Evolutionary conservation across 2,113 vertebrate species (phyloP).

Genomic region (Spea multiplicata): DNA sequence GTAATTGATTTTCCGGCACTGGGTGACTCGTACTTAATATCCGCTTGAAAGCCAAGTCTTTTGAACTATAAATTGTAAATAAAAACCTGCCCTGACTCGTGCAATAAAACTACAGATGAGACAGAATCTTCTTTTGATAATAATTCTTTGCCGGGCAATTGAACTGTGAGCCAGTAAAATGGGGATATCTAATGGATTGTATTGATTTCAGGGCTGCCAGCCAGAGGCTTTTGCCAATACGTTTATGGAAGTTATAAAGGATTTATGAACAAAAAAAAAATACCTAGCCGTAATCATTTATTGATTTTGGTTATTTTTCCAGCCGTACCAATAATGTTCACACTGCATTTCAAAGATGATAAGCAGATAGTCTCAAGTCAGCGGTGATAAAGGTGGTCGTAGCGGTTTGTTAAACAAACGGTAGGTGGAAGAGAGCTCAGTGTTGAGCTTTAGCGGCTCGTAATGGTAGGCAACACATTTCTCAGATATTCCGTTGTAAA

Average conservation of each 20-base stretch:
- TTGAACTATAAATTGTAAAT: slow-evolving; percentile 1
- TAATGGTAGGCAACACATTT: neutral
- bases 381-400: neutral
- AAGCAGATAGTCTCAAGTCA: neutral
- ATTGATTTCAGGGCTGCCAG: slow-evolving; percentile 35
- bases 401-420: neutral
- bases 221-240: slow-evolving; percentile 37
- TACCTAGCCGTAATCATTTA: slow-evolving; percentile 42
- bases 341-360: slow-evolving; percentile 8
- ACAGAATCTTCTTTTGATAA: slow-evolving; percentile 32
- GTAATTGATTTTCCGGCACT: neutral
- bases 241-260: slow-evolving; percentile 43
- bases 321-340: slow-evolving; percentile 28
- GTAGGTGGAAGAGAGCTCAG: neutral
- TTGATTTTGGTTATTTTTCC: slow-evolving; percentile 33
- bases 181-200: slow-evolving; percentile 43
- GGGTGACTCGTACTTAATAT: neutral
- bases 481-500: no score
- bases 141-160: slow-evolving; percentile 29
- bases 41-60: neutral
- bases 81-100: slow-evolving; percentile 6
- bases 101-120: slow-evolving; percentile 1
- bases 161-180: slow-evolving; percentile 25
- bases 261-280: slow-evolving; percentile 39
- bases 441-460: neutral